Evolutionary conservation across 2,888 invertebrate species (phyloP), one percentile per base, ranked within the genome.

Genomic region (Microctonus hyperodae): DNA sequence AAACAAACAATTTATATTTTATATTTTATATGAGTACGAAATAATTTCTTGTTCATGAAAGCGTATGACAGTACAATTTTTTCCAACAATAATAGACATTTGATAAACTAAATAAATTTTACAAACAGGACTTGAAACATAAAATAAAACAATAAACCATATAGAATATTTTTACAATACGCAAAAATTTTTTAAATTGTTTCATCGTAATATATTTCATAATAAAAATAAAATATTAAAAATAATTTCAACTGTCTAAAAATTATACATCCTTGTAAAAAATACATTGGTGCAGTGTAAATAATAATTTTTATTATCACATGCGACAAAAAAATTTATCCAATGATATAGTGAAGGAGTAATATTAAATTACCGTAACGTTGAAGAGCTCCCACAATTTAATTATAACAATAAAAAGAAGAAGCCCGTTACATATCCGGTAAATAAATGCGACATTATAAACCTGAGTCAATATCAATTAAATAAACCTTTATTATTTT

Each of bases 41-140:
- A 23, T 35, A 57, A 33, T 57, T 57, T 57, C 0, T 11, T 57
- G 37, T 35, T 57, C 35, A 16, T 37, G 57, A 57, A 57, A 57
- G 57, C 57, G 57, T 33, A 4, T 57, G 57, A 33, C 11, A 31
- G 16, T 28, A 55, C 16, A 16, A 16, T 9, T n/a, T n/a, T n/a
- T n/a, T n/a, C n/a, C n/a, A n/a, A n/a, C n/a, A n/a, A n/a, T n/a
- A n/a, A n/a, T n/a, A n/a, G n/a, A n/a, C n/a, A n/a, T n/a, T n/a
- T n/a, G n/a, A n/a, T n/a, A n/a, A n/a, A n/a, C n/a, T n/a, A n/a
- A n/a, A n/a, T n/a, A n/a, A n/a, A n/a, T n/a, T n/a, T n/a, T n/a
- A n/a, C n/a, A n/a, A n/a, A n/a, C n/a, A n/a, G n/a, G n/a, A n/a
- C n/a, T n/a, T n/a, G n/a, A n/a, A n/a, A n/a, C n/a, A n/a, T n/a